Evolutionary conservation across 2,888 invertebrate genomes (phyloP).

Genomic region (Sthenelais limicola): DNA sequence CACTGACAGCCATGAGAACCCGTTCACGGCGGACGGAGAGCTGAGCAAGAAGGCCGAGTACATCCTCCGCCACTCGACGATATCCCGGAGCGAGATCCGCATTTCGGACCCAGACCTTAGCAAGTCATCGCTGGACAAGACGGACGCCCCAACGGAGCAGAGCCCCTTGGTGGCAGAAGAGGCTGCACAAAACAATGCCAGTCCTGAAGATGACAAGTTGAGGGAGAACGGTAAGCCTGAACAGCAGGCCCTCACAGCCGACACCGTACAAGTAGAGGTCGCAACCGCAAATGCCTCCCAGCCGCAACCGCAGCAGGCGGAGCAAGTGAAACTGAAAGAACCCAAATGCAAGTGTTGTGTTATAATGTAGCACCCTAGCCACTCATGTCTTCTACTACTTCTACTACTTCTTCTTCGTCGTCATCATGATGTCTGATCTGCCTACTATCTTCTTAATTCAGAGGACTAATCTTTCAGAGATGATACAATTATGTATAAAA

Average conservation of each 20-base stretch:
- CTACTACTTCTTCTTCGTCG: background rate
- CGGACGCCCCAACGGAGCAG: conserved; percentile 15
- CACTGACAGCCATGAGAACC: conserved; percentile 97
- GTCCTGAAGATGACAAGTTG: background rate
- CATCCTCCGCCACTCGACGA: conserved; percentile 82
- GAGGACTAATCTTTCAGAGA: no score
- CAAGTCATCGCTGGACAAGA: conserved; percentile 9
- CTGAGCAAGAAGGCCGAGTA: conserved; percentile 95
- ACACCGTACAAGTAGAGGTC: conserved; percentile 47
- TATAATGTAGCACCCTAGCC: conserved; percentile 43
- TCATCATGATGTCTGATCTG: no score
- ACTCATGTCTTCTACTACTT: background rate
- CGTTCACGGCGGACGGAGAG: conserved; percentile 96
- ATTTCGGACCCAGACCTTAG: conserved; percentile 58
- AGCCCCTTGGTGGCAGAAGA: conserved; percentile 13
- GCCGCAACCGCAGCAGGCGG: conserved; percentile 47
- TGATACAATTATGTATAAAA: no score
- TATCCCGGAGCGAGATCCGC: conserved; percentile 66
- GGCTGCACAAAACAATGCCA: conserved; percentile 4
- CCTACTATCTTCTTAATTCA: no score
- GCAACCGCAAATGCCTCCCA: conserved; percentile 46
- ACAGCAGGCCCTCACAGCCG: conserved; percentile 44
- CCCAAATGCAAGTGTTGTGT: conserved; percentile 49
- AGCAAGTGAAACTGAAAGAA: conserved; percentile 46
- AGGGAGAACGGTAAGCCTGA: conserved; percentile 33